Evolutionary conservation across 2,113 vertebrate species (phyloP).

Genomic region (Strix aluco): DNA sequence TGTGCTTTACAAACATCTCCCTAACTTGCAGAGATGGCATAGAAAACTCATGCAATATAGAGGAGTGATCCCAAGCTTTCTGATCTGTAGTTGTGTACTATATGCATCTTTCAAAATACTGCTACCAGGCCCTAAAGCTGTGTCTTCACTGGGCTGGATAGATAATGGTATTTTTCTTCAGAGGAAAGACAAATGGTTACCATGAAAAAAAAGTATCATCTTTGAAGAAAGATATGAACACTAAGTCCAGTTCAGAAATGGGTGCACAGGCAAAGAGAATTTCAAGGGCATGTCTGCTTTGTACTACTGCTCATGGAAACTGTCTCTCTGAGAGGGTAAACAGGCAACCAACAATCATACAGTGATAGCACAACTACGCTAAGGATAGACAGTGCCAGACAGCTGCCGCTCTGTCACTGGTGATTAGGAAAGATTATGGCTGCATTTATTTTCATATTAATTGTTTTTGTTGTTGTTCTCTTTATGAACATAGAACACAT

Average conservation of each 20-base stretch:
- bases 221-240: background rate
- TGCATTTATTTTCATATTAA: background rate
- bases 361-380: background rate
- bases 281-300: background rate
- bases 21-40: background rate
- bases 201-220: background rate
- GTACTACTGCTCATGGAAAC: background rate
- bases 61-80: background rate
- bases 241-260: background rate
- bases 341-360: background rate
- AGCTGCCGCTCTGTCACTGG: background rate
- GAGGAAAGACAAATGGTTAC: background rate
- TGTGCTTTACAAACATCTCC: background rate
- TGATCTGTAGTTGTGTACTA: background rate
- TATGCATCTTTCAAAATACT: background rate
- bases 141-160: background rate
- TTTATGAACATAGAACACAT: background rate
- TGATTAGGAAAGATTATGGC: background rate
- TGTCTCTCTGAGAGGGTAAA: background rate
- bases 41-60: background rate
- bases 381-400: background rate
- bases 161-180: background rate
- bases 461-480: background rate
- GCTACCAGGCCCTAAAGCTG: background rate
- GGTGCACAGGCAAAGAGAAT: background rate